phyloP scores from a whole-genome alignment of 2,113 vertebrate species.

The Xiphorhynchus elegans region DNA sequence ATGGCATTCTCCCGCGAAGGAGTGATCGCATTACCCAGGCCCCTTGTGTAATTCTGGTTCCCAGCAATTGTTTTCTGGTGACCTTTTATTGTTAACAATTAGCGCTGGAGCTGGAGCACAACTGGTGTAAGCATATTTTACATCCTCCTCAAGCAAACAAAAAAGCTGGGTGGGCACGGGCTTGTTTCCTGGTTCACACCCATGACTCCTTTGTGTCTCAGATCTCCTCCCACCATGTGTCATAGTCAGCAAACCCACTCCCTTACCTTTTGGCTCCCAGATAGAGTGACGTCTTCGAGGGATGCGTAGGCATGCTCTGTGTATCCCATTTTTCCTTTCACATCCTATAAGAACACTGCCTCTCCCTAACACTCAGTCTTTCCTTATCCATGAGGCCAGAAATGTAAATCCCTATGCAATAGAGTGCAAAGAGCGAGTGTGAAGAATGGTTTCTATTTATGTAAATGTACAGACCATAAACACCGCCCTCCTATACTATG shows the following conservation, averaged over 20 bases:
- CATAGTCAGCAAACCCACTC: slow-evolving; percentile 69
- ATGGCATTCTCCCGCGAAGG: slow-evolving; percentile 30
- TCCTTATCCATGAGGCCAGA: neutral
- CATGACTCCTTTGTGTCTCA: slow-evolving; percentile 68
- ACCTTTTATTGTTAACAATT: slow-evolving; percentile 70
- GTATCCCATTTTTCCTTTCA: slow-evolving; percentile 25
- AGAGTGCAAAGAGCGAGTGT: neutral
- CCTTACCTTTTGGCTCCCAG: slow-evolving; percentile 68
- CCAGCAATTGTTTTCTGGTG: slow-evolving; percentile 70
- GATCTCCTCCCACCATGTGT: slow-evolving; percentile 60
- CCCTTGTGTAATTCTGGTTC: slow-evolving; percentile 60
- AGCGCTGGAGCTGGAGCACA: slow-evolving; percentile 32
- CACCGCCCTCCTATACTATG: neutral
- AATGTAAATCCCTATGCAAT: neutral
- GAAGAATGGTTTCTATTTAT: slow-evolving; percentile 31
- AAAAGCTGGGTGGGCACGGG: slow-evolving; percentile 64
- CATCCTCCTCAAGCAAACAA: slow-evolving; percentile 69
- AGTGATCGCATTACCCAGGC: slow-evolving; percentile 1
- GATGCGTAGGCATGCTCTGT: slow-evolving; percentile 38
- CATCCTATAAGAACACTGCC: slow-evolving; percentile 34
- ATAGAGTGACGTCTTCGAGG: slow-evolving; percentile 46
- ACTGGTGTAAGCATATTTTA: slow-evolving; percentile 67
- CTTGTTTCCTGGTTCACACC: slow-evolving; percentile 70
- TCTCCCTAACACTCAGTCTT: slow-evolving; percentile 37
- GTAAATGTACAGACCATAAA: neutral